A percentile compares a stretch with the other conserved stretches of the same genome.
These are phyloP conservation scores for Drosophila hamatofila DNA, from an alignment of 2,888 invertebrate species.

Conservation along the genomic window DNA sequence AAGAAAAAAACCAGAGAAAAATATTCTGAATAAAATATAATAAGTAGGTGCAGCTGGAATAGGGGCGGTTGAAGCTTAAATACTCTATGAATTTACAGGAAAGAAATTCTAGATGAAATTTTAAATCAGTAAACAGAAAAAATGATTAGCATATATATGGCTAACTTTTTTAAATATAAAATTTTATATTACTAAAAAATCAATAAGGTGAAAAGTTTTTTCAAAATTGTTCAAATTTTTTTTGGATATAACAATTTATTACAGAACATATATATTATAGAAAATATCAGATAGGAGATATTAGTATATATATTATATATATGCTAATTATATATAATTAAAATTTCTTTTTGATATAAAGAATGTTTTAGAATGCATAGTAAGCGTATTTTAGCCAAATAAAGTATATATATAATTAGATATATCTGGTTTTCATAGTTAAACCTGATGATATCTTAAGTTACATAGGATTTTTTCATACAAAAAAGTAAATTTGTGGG, in stretches of 20 bases:
- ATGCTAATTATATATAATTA: too few relatives aligned
- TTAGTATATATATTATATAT: not conserved
- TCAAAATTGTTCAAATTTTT: not conserved
- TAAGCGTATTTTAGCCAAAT: too few relatives aligned
- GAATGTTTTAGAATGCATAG: too few relatives aligned
- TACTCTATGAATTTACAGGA: constrained; percentile 4
- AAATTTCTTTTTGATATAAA: too few relatives aligned
- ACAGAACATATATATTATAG: not conserved
- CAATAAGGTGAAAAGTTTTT: not conserved
- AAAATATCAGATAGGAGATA: too few relatives aligned
- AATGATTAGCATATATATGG: not conserved
- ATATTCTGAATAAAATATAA: not conserved
- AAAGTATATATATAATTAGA: not conserved
- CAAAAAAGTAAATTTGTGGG: not conserved
- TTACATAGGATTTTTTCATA: not conserved
- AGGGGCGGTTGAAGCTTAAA: not conserved
- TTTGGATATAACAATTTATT: not conserved
- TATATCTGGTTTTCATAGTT: not conserved
- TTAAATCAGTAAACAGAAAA: too few relatives aligned
- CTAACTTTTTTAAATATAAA: not conserved
- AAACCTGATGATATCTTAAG: not conserved
- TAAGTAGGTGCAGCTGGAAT: not conserved
- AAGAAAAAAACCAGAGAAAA: constrained; percentile 4
- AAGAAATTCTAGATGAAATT: not conserved
- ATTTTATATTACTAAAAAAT: not conserved